These are phyloP conservation scores for Allobates femoralis DNA, from an alignment of 2,797 vertebrate species.

Conservation along the genomic window DNA sequence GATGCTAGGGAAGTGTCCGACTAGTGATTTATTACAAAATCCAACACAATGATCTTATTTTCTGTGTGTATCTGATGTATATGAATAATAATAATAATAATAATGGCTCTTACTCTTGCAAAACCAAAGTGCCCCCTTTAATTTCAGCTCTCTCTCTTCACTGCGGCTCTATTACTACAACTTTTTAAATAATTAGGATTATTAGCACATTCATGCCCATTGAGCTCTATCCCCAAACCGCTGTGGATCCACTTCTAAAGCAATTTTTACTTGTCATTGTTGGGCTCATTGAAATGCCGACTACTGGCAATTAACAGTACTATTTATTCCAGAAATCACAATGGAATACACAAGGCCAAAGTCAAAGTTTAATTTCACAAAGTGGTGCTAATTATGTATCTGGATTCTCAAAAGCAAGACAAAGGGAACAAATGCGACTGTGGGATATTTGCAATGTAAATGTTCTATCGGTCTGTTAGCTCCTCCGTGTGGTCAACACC, in stretches of 20 bases:
- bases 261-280: conserved; percentile 59
- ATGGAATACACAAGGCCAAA: conserved; percentile 74
- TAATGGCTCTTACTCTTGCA: background rate
- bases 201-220: conserved; percentile 46
- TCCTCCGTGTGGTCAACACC: conserved; percentile 78
- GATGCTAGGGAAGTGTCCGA: no score
- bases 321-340: conserved; percentile 72
- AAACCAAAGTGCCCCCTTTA: background rate
- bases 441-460: conserved; percentile 57
- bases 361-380: conserved; percentile 78
- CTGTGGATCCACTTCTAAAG: conserved; percentile 59
- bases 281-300: conserved; percentile 65
- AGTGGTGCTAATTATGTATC: conserved; percentile 75
- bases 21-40: no score
- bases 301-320: conserved; percentile 65
- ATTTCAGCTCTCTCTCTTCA: background rate
- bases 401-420: conserved; percentile 69
- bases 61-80: no score
- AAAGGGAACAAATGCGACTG: conserved; percentile 60
- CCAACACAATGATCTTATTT: no score
- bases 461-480: conserved; percentile 72
- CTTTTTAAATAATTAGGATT: conserved; percentile 33
- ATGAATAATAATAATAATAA: no score
- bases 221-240: conserved; percentile 62
- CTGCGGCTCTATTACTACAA: background rate